phyloP scores from a whole-genome alignment of 2,113 vertebrate genomes.

The Junco hyemalis region DNA sequence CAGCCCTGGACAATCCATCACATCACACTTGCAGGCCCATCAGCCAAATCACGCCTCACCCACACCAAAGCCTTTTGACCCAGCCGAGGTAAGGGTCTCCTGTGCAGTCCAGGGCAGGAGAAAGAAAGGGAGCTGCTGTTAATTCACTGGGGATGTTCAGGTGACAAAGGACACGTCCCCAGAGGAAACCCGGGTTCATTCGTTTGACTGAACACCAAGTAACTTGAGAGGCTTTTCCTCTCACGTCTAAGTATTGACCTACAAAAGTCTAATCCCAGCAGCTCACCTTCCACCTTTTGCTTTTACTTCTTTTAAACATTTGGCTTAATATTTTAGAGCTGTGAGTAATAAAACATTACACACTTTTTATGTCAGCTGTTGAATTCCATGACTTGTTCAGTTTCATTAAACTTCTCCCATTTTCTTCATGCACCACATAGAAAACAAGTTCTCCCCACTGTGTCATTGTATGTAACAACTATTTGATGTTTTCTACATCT shows the following conservation, averaged over 20 bases:
- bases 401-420: not conserved
- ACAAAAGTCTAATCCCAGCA: not conserved
- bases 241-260: accelerated
- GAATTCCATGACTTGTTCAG: not conserved
- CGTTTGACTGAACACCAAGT: not conserved
- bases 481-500: not conserved
- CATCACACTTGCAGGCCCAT: not conserved
- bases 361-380: not conserved
- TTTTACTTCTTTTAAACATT: not conserved
- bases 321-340: not conserved
- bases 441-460: not conserved
- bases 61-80: not conserved
- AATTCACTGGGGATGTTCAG: not conserved
- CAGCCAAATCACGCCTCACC: not conserved
- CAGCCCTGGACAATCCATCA: not conserved
- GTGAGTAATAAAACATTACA: not conserved
- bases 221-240: slow-evolving; percentile 2
- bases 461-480: not conserved
- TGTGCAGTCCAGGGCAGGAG: not conserved
- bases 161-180: not conserved
- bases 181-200: not conserved
- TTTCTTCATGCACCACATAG: not conserved
- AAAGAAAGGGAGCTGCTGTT: not conserved
- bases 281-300: not conserved
- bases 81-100: not conserved